Evolutionary conservation across 2,888 invertebrate species (phyloP), one percentile per base, ranked within the genome.

Genomic region (Epinotia brunnichana): DNA sequence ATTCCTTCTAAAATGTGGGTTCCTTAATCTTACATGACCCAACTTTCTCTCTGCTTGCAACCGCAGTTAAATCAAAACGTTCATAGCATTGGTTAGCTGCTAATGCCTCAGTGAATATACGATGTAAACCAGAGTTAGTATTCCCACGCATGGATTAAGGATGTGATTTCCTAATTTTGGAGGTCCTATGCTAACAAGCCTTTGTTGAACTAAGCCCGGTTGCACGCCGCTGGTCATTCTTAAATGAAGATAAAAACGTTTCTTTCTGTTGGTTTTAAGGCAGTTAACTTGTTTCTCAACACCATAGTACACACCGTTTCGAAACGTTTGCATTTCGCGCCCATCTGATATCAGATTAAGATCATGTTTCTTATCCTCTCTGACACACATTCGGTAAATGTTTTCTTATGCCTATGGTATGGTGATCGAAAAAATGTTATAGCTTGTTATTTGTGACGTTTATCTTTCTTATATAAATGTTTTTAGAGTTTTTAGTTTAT

Each of bases 1-100:
- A 87, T 90, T 87, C 81, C 79, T 80, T 78, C 81, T 79, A 85
- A 87, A 88, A 89, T 84, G 81, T 81, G 76, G 82, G 83, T 84
- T 84, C 76, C 78, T 79, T 82, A 82, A 82, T 81, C 78, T 83
- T 80, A 80, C 79, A 78, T 80, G 78, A 82, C 81, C 76, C 72
- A 78, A 85, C 87, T 90, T 89, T 89, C 89, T 85, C 86, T 81
- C 77, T 77, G 76, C 69, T 80, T 80, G 76, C 78, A 80, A 78
- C 76, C 79, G 70, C 74, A 73, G 74, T 76, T 73, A 79, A 78
- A 75, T 78, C 79, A 79, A 76, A 78, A 80, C 77, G 76, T 79
- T 81, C 79, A 81, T 79, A 66, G 76, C 78, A 70, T 76, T 74
- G 64, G 75, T 76, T 75, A 76, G 70, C 74, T 61, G 60, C 67